Evolutionary conservation across 2,113 vertebrate genomes (phyloP), one percentile per base, ranked within the genome.

Genomic region (Piprites chloris): DNA sequence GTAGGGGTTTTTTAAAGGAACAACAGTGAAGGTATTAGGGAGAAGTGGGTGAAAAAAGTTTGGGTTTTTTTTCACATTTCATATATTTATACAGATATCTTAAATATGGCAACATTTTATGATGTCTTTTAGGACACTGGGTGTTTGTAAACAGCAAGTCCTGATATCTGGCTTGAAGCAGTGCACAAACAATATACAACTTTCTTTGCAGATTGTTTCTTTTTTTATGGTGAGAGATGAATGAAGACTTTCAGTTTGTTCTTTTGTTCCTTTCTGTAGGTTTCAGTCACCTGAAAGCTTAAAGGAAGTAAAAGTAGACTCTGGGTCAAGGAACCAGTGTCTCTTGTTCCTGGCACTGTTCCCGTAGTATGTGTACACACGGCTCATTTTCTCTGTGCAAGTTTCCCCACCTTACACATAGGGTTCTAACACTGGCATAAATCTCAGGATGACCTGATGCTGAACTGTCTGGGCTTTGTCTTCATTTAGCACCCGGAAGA

Each of bases 261-360:
- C n/a, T 44, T 94, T 72, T 85, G 35, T 58, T 95, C 75, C 46
- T 41, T 74, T 94, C 30, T 52, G 20, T 23, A 62, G 19, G 28
- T 93, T 95, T 96, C 73, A 89, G 77, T 49, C 69, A 89, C 27
- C 41, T 87, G 62, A 89, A 90, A 76, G 71, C 37, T 78, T 63
- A 65, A 73, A 59, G 19, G 30, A 79, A 82, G 39, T 44, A 85
- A 82, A 92, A 23, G 16, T 37, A 76, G 33, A 63, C 17, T 9
- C 42, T 22, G 28, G 10, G 49, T 79, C 49, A 79, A 72, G n/a
- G 26, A 32, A 75, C 4, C 6, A 37, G 53, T n/a, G 19, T 91
- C 42, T 90, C 50, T 17, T 30, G 11, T 55, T 93, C 65, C 61
- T 93, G 89, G 77, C 32, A 27, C 21, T 44, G 33, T 78, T 87